phyloP scores from a whole-genome alignment of 2,113 vertebrate genomes.

The Nanorana parkeri region DNA sequence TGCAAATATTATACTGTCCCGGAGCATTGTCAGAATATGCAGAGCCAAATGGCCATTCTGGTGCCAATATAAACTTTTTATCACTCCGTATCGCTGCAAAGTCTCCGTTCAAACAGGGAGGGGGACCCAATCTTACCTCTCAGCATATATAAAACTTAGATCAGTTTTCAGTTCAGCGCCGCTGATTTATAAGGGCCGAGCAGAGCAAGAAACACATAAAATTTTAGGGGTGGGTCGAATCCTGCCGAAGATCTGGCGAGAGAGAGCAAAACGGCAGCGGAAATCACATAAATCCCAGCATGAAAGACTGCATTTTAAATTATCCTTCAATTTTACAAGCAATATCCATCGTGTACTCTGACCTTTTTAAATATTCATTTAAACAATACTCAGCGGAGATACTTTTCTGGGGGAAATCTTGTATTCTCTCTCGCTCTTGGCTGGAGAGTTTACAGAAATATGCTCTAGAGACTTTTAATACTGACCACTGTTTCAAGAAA shows the following conservation, averaged over 20 bases:
- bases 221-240: slow-evolving; percentile 20
- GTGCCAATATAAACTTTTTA: slow-evolving; percentile 30
- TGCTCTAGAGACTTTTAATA: too few relatives aligned
- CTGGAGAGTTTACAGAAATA: background rate
- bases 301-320: slow-evolving; percentile 40
- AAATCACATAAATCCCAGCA: slow-evolving; percentile 53
- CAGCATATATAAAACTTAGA: slow-evolving; percentile 38
- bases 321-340: slow-evolving; percentile 56
- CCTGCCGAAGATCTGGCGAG: slow-evolving; percentile 5
- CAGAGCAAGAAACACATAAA: slow-evolving; percentile 28
- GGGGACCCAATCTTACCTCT: background rate
- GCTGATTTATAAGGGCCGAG: slow-evolving; percentile 58
- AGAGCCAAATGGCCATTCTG: background rate
- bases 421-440: slow-evolving; percentile 14
- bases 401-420: slow-evolving; percentile 40
- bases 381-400: slow-evolving; percentile 47
- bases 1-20: background rate
- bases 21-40: background rate
- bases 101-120: background rate
- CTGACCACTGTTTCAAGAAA: too few relatives aligned
- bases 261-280: slow-evolving; percentile 44
- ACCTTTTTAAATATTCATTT: slow-evolving; percentile 64
- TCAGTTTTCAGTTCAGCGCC: slow-evolving; percentile 54
- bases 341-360: slow-evolving; percentile 60
- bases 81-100: background rate